Percentiles rank a stretch among this genome's conserved stretches.
These are phyloP conservation scores for Dallia pectoralis DNA, from an alignment of 2,797 vertebrate species.

Conservation along the genomic window DNA sequence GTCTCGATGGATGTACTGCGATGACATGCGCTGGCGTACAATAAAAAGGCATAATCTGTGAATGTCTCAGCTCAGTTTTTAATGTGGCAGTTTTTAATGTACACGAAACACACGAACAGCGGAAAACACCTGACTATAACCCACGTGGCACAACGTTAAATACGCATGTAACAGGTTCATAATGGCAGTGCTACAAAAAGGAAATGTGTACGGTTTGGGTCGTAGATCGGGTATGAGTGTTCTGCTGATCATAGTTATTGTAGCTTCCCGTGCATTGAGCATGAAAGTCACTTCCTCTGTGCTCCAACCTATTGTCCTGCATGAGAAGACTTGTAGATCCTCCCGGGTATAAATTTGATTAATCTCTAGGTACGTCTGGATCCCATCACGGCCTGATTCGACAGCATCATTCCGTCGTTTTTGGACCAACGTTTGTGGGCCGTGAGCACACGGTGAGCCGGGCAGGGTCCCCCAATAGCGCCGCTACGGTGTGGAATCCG, in stretches of 20 bases:
- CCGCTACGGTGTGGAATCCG: no score
- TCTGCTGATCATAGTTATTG: not conserved
- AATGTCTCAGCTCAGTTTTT: not conserved
- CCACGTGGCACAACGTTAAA: not conserved
- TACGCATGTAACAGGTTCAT: constrained; percentile 6
- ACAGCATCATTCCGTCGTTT: not conserved
- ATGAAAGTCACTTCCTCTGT: no score
- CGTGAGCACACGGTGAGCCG: no score
- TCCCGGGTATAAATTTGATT: not conserved
- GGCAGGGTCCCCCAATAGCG: not conserved
- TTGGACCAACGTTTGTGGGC: not conserved
- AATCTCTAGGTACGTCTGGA: not conserved
- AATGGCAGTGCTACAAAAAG: not conserved
- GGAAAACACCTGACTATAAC: not conserved
- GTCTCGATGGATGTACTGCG: no score
- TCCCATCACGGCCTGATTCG: not conserved
- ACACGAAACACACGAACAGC: not conserved
- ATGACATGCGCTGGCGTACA: no score
- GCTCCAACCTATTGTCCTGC: no score
- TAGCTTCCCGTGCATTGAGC: no score
- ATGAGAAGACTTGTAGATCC: not conserved
- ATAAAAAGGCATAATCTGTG: not conserved
- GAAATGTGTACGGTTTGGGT: not conserved
- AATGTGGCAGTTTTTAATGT: no score
- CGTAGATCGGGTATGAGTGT: constrained; percentile 6